Evolutionary conservation across 2,888 invertebrate species (phyloP), one percentile per base, ranked within the genome.

Genomic region (Xestia sexstrigata): DNA sequence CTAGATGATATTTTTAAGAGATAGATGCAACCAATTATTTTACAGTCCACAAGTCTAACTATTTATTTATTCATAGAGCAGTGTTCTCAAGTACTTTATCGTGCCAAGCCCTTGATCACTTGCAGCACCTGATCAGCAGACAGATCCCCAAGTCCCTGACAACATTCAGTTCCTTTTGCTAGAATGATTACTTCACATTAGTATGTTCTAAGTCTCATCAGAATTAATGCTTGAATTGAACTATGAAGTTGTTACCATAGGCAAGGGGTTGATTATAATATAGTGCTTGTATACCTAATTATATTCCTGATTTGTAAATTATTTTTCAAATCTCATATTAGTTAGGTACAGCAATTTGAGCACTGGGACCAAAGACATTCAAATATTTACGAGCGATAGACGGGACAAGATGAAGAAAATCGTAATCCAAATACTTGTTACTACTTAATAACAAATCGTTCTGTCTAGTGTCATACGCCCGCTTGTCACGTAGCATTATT

Each of bases 81-180:
- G n/a, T 8, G 6, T 52, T 35, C 45, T 60, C 8, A 39, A 65
- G 68, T 88, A 85, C 78, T 86, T 82, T 78, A 83, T 82, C 88
- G 89, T 17, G 85, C 72, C 58, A 94, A 78, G 68, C 86, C 87
- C 70, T 85, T 81, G 66, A 95, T 78, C 23, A 92, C 66, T 4
- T 58, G 76, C 81, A 89, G 52, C 6, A 95, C 88, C 91, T 95
- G 89, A 0, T 87, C 84, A 60, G 78, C 23, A n/a, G 69, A 77
- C 58, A 93, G 62, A 75, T 91, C 87, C 81, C 70, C 58, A 15
- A 95, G 89, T 9, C 88, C 76, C 63, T 91, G 84, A 65, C 87
- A 90, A 9, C 85, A 52, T 91, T 95, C 95, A 79, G 80, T 81
- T 15, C 95, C 95, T 89, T 84, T 92, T 4, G 91, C 95, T 95